Evolutionary conservation across 2,113 vertebrate species (phyloP), one percentile per base, ranked within the genome.

Genomic region (Ptilorrhoa leucosticta): DNA sequence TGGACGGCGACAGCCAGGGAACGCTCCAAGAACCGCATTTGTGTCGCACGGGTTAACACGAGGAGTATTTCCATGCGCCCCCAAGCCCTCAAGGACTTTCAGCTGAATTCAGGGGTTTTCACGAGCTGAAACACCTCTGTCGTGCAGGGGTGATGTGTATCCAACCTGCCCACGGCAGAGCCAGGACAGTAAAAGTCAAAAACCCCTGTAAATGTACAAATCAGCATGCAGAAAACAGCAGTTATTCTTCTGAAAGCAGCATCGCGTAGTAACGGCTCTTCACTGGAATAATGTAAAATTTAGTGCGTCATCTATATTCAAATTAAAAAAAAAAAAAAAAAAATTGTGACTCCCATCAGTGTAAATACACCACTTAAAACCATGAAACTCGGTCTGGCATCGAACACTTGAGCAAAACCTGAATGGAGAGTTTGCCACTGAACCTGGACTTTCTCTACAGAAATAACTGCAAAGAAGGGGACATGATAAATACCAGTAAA

Each of bases 281-380:
- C 37, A 28, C 42, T 57, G 72, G 80, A 89, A 96, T 91, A 94
- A 95, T 48, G 20, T 27, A 89, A 96, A 92, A 96, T 65, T 64
- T 90, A 96, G 72, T 57, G 94, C 63, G 86, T 75, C 65, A 48
- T 65, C 83, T 93, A 87, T 35, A 92, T 73, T 72, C 6, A 33
- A 90, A 95, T 85, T 88, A 39, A 69, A 94, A 56, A 70, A 50
- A 86, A 90, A 86, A 90, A 42, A 90, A 90, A 51, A 51, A 30
- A 7, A 44, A 76, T 8, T 22, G 31, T 45, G 57, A 90, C 93
- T 95, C 61, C 64, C 81, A 81, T 58, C 56, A 93, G 83, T 69
- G 77, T 64, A 95, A 87, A 95, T 40, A 71, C 30, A 88, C 44
- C 94, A 72, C 89, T 96, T 89, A 33, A 77, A 93, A 85, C 28